A percentile compares a stretch with the other conserved stretches of the same genome.
phyloP scores from a whole-genome alignment of 2,888 invertebrate genomes.

The Cryptus armator region DNA sequence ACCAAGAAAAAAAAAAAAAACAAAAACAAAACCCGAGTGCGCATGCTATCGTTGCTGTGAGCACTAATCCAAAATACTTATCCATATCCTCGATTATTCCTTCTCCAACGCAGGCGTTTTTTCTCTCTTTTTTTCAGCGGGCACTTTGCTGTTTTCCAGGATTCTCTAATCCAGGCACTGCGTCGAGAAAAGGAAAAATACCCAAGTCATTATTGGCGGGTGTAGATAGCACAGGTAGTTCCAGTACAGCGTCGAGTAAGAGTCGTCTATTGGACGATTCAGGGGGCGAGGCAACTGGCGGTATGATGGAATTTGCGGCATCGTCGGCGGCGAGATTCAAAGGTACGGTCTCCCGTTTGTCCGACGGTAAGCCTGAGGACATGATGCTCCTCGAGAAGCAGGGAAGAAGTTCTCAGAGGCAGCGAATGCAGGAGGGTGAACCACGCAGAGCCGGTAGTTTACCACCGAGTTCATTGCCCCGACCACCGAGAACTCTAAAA shows the following conservation, averaged over 20 bases:
- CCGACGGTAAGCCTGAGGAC: constrained; percentile 88
- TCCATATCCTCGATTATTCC: constrained; percentile 76
- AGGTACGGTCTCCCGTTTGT: constrained; percentile 79
- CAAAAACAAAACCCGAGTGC: constrained; percentile 75
- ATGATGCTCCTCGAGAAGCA: constrained; percentile 92
- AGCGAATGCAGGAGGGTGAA: constrained; percentile 87
- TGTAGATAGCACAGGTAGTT: constrained; percentile 86
- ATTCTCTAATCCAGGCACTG: constrained; percentile 91
- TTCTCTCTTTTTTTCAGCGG: constrained; percentile 90
- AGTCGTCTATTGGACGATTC: constrained; percentile 83
- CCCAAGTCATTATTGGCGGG: constrained; percentile 91
- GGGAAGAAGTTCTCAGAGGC: constrained; percentile 91
- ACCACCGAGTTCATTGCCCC: constrained; percentile 90
- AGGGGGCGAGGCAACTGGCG: constrained; percentile 84
- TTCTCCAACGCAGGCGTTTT: constrained; percentile 84
- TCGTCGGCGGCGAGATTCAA: constrained; percentile 78
- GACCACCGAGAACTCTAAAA: constrained; percentile 88
- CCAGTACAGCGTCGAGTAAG: constrained; percentile 83
- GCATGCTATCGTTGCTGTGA: constrained; percentile 86
- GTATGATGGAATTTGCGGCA: constrained; percentile 84
- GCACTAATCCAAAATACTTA: constrained; percentile 84
- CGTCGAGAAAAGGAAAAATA: constrained; percentile 92
- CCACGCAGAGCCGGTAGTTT: constrained; percentile 86
- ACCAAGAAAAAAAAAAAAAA: constrained; percentile 17
- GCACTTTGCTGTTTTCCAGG: constrained; percentile 95